Base-by-base conservation (phyloP, 2,797 vertebrate species). In the Crocodylus rhombifer region DNA sequence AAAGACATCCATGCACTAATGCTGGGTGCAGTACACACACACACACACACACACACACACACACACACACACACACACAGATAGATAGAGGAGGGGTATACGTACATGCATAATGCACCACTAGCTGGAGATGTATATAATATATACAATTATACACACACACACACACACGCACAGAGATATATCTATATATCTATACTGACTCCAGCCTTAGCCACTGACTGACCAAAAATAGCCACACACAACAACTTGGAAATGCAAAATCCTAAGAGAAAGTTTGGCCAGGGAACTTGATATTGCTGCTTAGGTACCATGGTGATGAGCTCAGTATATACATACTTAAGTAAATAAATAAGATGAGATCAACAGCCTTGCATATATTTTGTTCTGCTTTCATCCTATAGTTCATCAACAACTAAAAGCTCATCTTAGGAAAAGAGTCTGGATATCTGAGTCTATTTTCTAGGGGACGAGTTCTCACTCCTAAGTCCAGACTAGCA, bases 321-420 rank as follows among this genome's bases (percentile, higher is more conserved):
- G 93, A 86, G 18, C 2, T 18, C 13, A 78, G 42, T 57, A 87
- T 9, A 86, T 86, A 87, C 89, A 51, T 51, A 51, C 55, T 89
- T 84, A 82, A 81, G 85, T 86, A 75, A 84, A 90, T 61, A 91
- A 90, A 78, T 73, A 95, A 84, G 23, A 80, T 7, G 12, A 80
- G 25, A 88, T 93, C 85, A 95, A 63, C 21, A 84, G 28, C 55
- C 61, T 65, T 30, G 16, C 18, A n/a, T 30, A 15, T 17, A 16
- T 65, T 65, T 65, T 14, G 8, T 65, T 65, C 64, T n/a, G 30
- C 30, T 96, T 96, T 95, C 57, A 87, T 91, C 61, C 60, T 83
- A 84, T n/a, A 89, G 74, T 80, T 86, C 69, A 90, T 90, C 87
- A 91, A 74, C 2, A 80, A 89, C 55, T 85, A 77, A 95, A 92